Percentiles rank a stretch among this genome's conserved stretches.
These are phyloP conservation scores for Athalia rosae DNA, from an alignment of 2,888 invertebrate species.

Conservation along the genomic window DNA sequence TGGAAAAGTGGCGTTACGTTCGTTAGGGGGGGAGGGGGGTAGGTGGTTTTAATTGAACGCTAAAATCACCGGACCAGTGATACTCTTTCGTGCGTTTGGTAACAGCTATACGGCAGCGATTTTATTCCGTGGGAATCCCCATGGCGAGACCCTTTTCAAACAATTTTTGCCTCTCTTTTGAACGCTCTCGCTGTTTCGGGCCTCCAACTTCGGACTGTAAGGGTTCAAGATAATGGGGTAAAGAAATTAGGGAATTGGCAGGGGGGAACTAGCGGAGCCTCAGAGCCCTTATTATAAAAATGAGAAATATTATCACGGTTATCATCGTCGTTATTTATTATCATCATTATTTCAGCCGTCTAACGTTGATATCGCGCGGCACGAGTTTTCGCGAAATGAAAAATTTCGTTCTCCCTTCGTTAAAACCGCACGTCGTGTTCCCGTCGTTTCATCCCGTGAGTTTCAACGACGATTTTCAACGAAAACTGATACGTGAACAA, in stretches of 20 bases:
- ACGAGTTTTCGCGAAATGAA: too few relatives aligned
- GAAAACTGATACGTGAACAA: too few relatives aligned
- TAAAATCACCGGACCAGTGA: constrained; percentile 2
- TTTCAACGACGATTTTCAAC: too few relatives aligned
- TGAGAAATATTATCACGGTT: constrained; percentile 6
- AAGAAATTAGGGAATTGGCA: background rate
- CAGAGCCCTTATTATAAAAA: constrained; percentile 18
- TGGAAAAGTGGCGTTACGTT: constrained; percentile 26
- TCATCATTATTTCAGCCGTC: too few relatives aligned
- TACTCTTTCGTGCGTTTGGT: background rate
- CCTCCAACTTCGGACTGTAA: background rate
- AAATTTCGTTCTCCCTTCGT: too few relatives aligned
- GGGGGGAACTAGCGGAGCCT: background rate
- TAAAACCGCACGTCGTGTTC: too few relatives aligned
- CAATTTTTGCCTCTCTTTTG: constrained; percentile 11
- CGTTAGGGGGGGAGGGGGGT: background rate
- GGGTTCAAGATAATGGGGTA: constrained; percentile 5
- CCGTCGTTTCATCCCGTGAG: too few relatives aligned
- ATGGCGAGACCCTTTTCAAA: constrained; percentile 19
- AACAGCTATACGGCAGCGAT: background rate
- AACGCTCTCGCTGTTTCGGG: constrained; percentile 12
- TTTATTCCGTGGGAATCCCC: background rate
- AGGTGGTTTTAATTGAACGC: constrained; percentile 34
- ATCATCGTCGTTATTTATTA: background rate
- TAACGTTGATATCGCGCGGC: too few relatives aligned